phyloP scores from a whole-genome alignment of 2,797 vertebrate species.

The Lerista edwardsae region DNA sequence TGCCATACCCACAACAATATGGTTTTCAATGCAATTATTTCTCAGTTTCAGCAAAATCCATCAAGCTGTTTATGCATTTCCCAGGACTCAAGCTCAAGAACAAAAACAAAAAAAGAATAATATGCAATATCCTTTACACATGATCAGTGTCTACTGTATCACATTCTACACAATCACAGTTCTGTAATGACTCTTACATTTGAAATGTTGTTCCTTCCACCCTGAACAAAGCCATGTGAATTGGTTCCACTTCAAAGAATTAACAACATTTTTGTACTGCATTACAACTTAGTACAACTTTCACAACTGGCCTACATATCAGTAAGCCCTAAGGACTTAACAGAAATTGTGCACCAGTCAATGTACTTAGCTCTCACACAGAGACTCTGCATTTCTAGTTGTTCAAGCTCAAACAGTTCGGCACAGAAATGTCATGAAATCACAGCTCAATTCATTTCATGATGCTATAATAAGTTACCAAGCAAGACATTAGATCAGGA shows the following conservation, averaged over 20 bases:
- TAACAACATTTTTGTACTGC: conserved; percentile 12
- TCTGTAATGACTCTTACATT: neutral
- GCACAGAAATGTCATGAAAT: neutral
- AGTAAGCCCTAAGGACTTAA: neutral
- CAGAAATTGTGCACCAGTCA: neutral
- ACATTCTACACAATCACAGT: conserved; percentile 6
- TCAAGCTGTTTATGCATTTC: neutral
- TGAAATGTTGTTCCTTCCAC: neutral
- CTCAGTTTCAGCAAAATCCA: neutral
- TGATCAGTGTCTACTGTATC: neutral
- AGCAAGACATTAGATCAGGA: conserved; percentile 20
- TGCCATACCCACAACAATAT: neutral
- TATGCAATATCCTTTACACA: neutral
- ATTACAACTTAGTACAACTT: neutral
- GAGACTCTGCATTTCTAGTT: conserved; percentile 20
- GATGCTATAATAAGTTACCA: conserved; percentile 34
- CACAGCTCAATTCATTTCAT: conserved; percentile 10
- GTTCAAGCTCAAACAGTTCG: conserved; percentile 17
- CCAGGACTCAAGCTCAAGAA: neutral
- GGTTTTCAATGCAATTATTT: neutral
- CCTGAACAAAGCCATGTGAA: neutral
- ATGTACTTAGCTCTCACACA: conserved; percentile 7
- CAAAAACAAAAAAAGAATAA: neutral
- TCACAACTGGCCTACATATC: neutral
- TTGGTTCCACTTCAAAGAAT: neutral